Evolutionary conservation across 2,113 vertebrate species (phyloP), one percentile per base, ranked within the genome.

Genomic region (Rhinoptilus africanus): DNA sequence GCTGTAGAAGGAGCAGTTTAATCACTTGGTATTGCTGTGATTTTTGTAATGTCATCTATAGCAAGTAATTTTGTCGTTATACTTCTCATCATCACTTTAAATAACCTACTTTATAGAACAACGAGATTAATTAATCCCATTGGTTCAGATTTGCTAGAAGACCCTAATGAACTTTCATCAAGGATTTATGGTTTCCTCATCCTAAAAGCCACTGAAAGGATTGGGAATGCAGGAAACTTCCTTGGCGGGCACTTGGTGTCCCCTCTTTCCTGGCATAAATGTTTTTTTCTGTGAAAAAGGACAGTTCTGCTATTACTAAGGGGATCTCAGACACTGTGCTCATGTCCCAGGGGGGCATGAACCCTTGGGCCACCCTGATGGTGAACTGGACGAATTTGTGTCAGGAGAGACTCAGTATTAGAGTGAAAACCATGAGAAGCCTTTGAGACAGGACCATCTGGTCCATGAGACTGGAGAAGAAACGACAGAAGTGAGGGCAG

Each of bases 81-180:
- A 35, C n/a, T 89, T 79, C 43, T 88, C 56, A 69, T 80, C 75
- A 56, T 64, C 73, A 39, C 64, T 91, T 89, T 85, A 79, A 85
- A 96, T 50, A 93, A 59, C 50, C 59, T 75, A 35, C 69, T 91
- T 93, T 72, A 64, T 35, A 68, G 77, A 89, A 91, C 76, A 89
- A 85, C 3, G 45, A 76, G 77, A 88, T 92, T 83, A 94, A 96
- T 96, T 84, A 95, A 94, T 88, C 66, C 74, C 66, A 86, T 96
- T 86, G 88, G 83, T 92, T 88, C 75, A 64, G 37, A 95, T 74
- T 83, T 92, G 60, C 68, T 84, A 60, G 81, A 80, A 80, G n/a
- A 88, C 39, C 26, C 43, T 66, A 84, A 90, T 83, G 74, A 85
- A 90, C 93, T 94, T 92, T 89, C 51, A 47, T 48, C 48, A 47